Evolutionary conservation across 2,888 invertebrate genomes (phyloP).

Genomic region (Rhagonycha fulva): DNA sequence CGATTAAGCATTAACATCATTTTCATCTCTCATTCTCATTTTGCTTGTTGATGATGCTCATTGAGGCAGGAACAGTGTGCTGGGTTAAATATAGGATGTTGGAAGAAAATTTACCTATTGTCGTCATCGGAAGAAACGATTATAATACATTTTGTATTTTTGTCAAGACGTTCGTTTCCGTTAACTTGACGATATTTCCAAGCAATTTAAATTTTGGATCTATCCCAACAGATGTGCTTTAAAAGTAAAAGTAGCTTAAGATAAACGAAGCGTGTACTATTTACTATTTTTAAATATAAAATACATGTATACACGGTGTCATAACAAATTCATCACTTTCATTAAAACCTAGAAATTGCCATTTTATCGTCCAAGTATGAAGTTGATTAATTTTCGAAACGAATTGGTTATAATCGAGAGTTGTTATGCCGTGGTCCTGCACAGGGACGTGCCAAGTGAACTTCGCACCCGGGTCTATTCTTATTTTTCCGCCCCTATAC

Average conservation of each 20-base stretch:
- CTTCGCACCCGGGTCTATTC: too few species aligned
- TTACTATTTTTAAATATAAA: conserved; percentile 1
- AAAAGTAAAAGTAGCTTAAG: conserved; percentile 13
- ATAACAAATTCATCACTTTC: conserved; percentile 3
- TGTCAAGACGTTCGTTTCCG: background rate
- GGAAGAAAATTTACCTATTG: background rate
- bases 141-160: conserved; percentile 1
- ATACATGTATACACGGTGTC: conserved; percentile 3
- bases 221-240: conserved; percentile 12
- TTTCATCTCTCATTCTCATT: background rate
- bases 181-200: background rate
- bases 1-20: background rate
- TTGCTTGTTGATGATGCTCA: background rate
- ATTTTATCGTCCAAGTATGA: background rate
- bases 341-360: background rate
- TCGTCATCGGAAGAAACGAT: background rate
- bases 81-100: too few species aligned
- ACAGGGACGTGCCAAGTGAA: too few species aligned
- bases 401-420: background rate
- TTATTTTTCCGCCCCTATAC: too few species aligned
- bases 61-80: background rate
- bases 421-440: background rate
- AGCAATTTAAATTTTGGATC: conserved; percentile 9
- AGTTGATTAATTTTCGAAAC: background rate
- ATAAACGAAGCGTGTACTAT: conserved; percentile 3